Conservation (phyloP, 2,888 invertebrate genomes). For the Osedax fenrisi region DNA sequence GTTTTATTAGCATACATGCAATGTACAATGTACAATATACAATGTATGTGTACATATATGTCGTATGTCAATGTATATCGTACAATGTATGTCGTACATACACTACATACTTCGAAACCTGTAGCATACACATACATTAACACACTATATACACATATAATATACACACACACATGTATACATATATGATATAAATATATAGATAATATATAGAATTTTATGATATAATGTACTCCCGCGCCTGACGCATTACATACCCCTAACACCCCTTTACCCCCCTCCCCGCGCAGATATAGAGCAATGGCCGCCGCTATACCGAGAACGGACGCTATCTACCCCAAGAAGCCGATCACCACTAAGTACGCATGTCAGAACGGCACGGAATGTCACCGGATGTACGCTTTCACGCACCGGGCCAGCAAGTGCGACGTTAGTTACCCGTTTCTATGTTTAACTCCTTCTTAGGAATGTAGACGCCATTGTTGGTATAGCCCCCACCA, state of each 20-base stretch:
- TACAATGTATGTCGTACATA: too few relatives aligned
- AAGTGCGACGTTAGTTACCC: conserved; percentile 6
- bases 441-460: background rate
- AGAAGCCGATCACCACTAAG: background rate
- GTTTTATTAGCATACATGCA: too few relatives aligned
- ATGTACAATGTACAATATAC: too few relatives aligned
- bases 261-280: background rate
- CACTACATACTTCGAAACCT: too few relatives aligned
- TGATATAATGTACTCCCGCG: background rate
- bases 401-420: conserved; percentile 12
- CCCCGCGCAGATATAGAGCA: background rate
- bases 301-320: background rate
- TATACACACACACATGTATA: too few relatives aligned
- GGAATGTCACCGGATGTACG: conserved; percentile 13
- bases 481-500: background rate
- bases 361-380: background rate
- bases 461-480: background rate
- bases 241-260: background rate
- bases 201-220: too few relatives aligned
- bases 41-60: too few relatives aligned
- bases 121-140: too few relatives aligned
- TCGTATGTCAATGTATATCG: too few relatives aligned
- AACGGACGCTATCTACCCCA: background rate
- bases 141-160: too few relatives aligned
- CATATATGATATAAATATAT: too few relatives aligned